Base-by-base conservation (phyloP, 2,797 vertebrate species). In the Lagocephalus sceleratus region DNA sequence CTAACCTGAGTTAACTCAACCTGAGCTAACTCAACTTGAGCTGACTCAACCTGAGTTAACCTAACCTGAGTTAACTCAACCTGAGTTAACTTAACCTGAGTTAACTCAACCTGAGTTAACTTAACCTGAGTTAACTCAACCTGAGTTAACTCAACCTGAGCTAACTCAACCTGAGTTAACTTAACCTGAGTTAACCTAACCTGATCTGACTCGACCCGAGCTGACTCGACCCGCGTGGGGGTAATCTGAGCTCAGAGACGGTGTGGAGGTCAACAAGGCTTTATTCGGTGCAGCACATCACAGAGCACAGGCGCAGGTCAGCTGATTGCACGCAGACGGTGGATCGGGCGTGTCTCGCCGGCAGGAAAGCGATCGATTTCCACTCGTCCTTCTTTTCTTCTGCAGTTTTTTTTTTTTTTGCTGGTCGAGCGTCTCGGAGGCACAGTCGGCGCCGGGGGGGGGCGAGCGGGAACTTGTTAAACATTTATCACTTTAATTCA, bases 211-310 rank as follows among this genome's bases (percentile, higher is more conserved):
- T n/a, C n/a, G n/a, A n/a, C n/a, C n/a, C n/a, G n/a, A n/a, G n/a
- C n/a, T n/a, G n/a, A n/a, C n/a, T n/a, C n/a, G n/a, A n/a, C n/a
- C n/a, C n/a, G n/a, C n/a, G n/a, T n/a, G n/a, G n/a, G n/a, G n/a
- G n/a, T n/a, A n/a, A n/a, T n/a, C n/a, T n/a, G n/a, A 55, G 44
- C 20, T 68, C 14, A 35, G 32, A 6, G 32, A 7, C 6, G 32
- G 32, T 35, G 32, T 54, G 5, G 5, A 11, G 39, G 47, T 75
- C 70, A 49, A 63, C 63, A 63, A 73, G 68, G 75, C 69, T 87
- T 89, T 88, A 88, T 87, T 82, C 22, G 75, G 35, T 69, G 64
- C 81, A 77, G 71, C 62, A 78, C 51, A 74, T 64, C 65, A 65
- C 56, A 59, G 59, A 58, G 57, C 68, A 57, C 56, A 58, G 51